phyloP scores from a whole-genome alignment of 1,140 invertebrate species.

The Fopius arisanus region DNA sequence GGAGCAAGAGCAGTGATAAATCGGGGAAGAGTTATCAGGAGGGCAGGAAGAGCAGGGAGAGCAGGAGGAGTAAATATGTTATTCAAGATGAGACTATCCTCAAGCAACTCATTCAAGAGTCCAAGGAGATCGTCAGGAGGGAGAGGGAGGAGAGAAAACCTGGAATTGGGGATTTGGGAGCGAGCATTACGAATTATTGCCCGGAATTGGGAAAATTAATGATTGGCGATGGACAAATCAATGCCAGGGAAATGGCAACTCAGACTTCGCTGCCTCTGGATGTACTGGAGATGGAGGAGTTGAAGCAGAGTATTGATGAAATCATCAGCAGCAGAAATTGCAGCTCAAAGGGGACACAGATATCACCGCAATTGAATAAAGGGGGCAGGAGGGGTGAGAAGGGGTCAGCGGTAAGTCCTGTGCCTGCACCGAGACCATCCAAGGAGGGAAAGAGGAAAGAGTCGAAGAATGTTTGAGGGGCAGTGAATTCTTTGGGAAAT shows the following conservation, averaged over 20 bases:
- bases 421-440: not conserved
- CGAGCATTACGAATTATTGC: conserved; percentile 55
- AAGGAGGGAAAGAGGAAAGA: conserved; percentile 19
- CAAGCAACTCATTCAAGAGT: conserved; percentile 62
- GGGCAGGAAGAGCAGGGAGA: conserved; percentile 42
- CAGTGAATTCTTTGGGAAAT: not conserved
- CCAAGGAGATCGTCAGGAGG: conserved; percentile 60
- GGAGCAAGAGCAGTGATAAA: conserved; percentile 53
- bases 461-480: not conserved
- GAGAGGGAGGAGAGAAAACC: conserved; percentile 51
- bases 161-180: conserved; percentile 49
- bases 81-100: conserved; percentile 54
- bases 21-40: conserved; percentile 49
- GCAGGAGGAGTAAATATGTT: conserved; percentile 53
- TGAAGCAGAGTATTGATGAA: conserved; percentile 61
- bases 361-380: conserved; percentile 55
- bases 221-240: conserved; percentile 65
- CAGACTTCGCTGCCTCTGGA: conserved; percentile 64
- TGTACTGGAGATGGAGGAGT: conserved; percentile 60
- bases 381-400: conserved; percentile 39
- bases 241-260: conserved; percentile 70
- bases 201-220: conserved; percentile 61
- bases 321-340: conserved; percentile 56
- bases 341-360: conserved; percentile 58
- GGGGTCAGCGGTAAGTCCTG: not conserved